phyloP scores from a whole-genome alignment of 2,888 invertebrate genomes.

The Mantis religiosa region DNA sequence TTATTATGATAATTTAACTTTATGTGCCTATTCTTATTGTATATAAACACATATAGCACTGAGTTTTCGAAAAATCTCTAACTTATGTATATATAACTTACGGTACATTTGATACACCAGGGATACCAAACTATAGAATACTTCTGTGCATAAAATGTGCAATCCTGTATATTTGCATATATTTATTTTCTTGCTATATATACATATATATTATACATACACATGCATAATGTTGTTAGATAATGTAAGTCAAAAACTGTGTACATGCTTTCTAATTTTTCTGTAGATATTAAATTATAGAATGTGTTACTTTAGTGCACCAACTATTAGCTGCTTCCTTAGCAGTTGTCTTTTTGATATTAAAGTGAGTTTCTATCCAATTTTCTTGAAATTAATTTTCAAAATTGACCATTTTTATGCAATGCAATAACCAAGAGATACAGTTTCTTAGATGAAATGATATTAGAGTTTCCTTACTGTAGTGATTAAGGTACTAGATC shows the following conservation, averaged over 20 bases:
- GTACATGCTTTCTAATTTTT: not conserved
- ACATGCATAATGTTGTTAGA: not conserved
- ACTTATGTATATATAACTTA: constrained; percentile 8
- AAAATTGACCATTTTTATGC: not conserved
- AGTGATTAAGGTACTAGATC: not conserved
- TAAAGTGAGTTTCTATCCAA: not conserved
- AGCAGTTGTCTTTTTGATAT: not conserved
- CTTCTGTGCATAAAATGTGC: not conserved
- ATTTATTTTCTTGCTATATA: constrained; percentile 9
- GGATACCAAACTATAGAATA: not conserved
- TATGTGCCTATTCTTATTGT: constrained; percentile 2
- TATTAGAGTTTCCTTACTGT: too few species aligned
- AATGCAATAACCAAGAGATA: not conserved
- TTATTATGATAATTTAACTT: not conserved
- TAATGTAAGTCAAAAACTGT: not conserved
- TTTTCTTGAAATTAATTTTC: not conserved
- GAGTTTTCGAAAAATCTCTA: not conserved
- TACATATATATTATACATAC: not conserved
- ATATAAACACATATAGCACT: constrained; percentile 1
- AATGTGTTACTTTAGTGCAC: not conserved
- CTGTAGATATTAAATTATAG: not conserved
- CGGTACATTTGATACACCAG: not conserved
- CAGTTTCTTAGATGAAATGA: not conserved
- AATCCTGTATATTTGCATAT: constrained; percentile 2
- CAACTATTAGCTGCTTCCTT: not conserved